Conservation (phyloP, 2,797 vertebrate genomes). For the Sorex maritimensis region DNA sequence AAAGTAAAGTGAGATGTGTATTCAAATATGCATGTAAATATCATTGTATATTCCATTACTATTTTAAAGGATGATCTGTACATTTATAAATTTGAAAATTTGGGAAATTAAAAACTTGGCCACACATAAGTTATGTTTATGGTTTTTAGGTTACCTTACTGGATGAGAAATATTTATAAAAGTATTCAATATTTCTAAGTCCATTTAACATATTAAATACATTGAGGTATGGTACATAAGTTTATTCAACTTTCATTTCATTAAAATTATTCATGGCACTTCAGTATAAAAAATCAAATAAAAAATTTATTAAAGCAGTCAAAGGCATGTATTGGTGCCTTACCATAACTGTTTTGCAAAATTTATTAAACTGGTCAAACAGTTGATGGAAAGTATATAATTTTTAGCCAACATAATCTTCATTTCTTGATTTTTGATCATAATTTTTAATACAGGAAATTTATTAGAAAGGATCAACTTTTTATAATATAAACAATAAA, state of each 20-base stretch:
- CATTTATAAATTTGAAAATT: not conserved
- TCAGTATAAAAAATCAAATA: no score
- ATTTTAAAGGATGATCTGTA: not conserved
- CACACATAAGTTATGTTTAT: no score
- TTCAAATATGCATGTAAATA: not conserved
- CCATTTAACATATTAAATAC: not conserved
- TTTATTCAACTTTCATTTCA: not conserved
- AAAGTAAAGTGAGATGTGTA: not conserved
- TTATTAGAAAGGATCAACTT: not conserved
- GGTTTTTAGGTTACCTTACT: not conserved
- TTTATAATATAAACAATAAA: not conserved
- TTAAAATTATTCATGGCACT: no score
- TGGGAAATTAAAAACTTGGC: not conserved
- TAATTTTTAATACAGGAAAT: fast-evolving
- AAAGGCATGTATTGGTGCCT: not conserved
- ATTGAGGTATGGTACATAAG: not conserved
- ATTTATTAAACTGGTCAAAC: not conserved
- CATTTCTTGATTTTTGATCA: not conserved
- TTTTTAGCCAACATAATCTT: not conserved
- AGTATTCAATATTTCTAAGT: not conserved
- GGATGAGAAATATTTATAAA: not conserved
- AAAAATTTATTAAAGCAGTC: not conserved
- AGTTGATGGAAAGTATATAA: not conserved
- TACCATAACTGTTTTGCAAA: not conserved
- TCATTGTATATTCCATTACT: not conserved